Evolutionary conservation across 2,113 vertebrate genomes (phyloP).

Genomic region (Serranochromis macrocephalus): DNA sequence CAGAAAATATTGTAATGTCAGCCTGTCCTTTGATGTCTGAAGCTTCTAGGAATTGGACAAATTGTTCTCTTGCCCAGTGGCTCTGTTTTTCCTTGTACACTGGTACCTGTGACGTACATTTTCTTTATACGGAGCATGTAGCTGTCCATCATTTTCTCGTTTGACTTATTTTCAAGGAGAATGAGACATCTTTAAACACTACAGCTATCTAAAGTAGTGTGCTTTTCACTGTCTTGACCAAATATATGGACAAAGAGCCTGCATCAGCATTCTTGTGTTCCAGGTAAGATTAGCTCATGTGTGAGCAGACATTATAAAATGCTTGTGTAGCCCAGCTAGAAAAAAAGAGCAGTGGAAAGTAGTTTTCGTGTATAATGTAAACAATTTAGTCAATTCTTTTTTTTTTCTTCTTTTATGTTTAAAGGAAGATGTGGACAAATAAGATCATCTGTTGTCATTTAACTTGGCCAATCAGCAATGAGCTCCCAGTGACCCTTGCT

Average conservation of each 20-base stretch:
- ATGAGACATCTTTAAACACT: background rate
- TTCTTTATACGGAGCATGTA: background rate
- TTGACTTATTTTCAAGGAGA: background rate
- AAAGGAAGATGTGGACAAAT: too few relatives aligned
- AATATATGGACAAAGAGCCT: background rate
- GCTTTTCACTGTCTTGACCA: background rate
- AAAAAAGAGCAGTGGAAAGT: too few relatives aligned
- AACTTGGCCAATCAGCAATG: too few relatives aligned
- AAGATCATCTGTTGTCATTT: too few relatives aligned
- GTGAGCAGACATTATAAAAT: background rate
- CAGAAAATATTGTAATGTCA: background rate
- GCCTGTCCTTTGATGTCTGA: background rate
- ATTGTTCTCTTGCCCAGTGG: background rate
- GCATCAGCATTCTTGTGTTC: constrained; percentile 2
- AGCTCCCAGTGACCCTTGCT: too few relatives aligned
- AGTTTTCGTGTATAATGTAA: too few relatives aligned
- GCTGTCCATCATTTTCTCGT: background rate
- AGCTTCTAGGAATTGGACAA: background rate
- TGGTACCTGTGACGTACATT: background rate
- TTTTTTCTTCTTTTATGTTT: too few relatives aligned
- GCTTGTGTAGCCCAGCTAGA: too few relatives aligned
- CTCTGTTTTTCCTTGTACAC: background rate
- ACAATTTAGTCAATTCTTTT: too few relatives aligned
- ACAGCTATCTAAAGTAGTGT: background rate
- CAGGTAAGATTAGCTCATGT: background rate